Base-by-base conservation (phyloP, 1,140 invertebrate species). In the Tigriopus japonicus region DNA sequence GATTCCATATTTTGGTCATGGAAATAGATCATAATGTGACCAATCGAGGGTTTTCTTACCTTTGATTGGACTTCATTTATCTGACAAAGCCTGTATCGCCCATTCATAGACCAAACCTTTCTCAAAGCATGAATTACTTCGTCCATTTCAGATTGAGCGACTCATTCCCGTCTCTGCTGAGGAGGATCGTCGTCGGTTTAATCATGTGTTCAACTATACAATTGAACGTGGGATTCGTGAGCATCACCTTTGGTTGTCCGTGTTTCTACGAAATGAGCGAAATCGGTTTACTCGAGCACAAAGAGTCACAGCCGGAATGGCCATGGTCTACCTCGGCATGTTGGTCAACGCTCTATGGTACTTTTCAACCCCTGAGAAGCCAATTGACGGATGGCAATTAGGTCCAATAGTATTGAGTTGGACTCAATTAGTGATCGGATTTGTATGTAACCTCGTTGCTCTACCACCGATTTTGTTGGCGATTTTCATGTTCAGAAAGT, bases 281-380 rank as follows among this genome's bases (percentile, higher is more conserved):
- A 76, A 73, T 42, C 67, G 75, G 14, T 78, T 77, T 60, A 76
- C 75, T 7, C 66, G 74, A 52, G 63, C 69, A 17, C 74, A 78
- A 67, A 65, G 77, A 19, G 72, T 78, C 10, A 73, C 74, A 6
- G 75, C 73, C 52, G 78, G 76, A 64, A 70, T 77, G 52, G 72
- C 73, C 53, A 67, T 78, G 23, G 66, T 78, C 3, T 77, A 72
- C 61, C 63, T 76, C 0, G 72, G 72, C 15, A 78, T 78, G 76
- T 60, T 78, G 62, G 70, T 74, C 13, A 78, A 77, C 64, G 76
- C 75, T 24, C 74, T 78, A 72, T 79, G 76, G 67, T 79, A 78
- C 59, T 63, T 68, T 61, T 64, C 64, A 58, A 68, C 68, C 28
- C 62, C 65, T 0, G 56, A 65, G 24, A 15, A 63, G n/a, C n/a